These are phyloP conservation scores for Dromius quadrimaculatus DNA, from an alignment of 2,888 invertebrate species.

Conservation along the genomic window DNA sequence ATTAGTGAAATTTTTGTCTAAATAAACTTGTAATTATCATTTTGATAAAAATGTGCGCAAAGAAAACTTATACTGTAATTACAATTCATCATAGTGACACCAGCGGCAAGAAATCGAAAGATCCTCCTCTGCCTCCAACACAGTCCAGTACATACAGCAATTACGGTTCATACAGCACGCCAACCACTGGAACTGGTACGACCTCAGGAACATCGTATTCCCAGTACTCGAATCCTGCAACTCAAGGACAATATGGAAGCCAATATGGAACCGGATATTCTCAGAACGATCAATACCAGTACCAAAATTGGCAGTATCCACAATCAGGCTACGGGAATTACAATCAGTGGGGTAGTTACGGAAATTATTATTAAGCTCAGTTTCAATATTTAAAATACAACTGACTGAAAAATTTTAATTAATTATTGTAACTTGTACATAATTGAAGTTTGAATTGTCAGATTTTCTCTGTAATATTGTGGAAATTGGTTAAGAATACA, in stretches of 20 bases:
- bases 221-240: constrained; percentile 64
- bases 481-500: constrained; percentile 2
- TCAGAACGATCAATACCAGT: constrained; percentile 70
- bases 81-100: constrained; percentile 43
- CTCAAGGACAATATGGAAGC: constrained; percentile 69
- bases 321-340: constrained; percentile 71
- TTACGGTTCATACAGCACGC: constrained; percentile 64
- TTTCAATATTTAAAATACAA: not conserved
- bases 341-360: constrained; percentile 73
- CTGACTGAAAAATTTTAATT: constrained; percentile 31
- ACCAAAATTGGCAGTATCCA: constrained; percentile 73
- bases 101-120: constrained; percentile 64
- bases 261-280: constrained; percentile 69
- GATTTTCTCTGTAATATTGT: constrained; percentile 15
- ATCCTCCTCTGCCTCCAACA: constrained; percentile 61
- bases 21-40: constrained; percentile 58
- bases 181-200: constrained; percentile 61
- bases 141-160: constrained; percentile 62
- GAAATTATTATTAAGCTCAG: constrained; percentile 57
- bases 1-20: constrained; percentile 7
- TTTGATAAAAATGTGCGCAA: constrained; percentile 35
- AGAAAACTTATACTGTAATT: constrained; percentile 17
- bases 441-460: not conserved
- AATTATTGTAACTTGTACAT: constrained; percentile 17
- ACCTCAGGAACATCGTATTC: constrained; percentile 55